Evolutionary conservation across 2,113 vertebrate species (phyloP).

Genomic region (Cinclus cinclus): DNA sequence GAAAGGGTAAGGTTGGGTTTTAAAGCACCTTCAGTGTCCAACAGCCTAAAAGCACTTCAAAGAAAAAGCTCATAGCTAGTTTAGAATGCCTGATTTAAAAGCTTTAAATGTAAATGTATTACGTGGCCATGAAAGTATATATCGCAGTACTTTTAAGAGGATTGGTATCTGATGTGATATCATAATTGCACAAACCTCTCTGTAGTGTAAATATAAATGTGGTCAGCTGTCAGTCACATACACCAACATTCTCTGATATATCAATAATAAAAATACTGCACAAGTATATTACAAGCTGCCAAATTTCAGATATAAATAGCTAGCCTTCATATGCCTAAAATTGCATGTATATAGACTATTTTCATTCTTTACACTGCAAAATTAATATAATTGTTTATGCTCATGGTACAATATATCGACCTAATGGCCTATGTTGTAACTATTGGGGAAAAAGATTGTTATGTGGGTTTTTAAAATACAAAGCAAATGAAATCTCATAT

Average conservation of each 20-base stretch:
- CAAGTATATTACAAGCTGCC: background rate
- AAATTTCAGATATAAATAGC: background rate
- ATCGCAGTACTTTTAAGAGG: background rate
- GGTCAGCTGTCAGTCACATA: background rate
- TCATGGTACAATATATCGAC: background rate
- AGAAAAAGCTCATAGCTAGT: background rate
- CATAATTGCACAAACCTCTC: background rate
- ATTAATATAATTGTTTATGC: background rate
- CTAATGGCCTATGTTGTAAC: background rate
- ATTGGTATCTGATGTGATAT: background rate
- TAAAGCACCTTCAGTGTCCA: background rate
- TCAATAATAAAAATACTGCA: background rate
- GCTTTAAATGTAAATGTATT: background rate
- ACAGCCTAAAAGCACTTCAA: background rate
- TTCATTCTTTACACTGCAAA: background rate
- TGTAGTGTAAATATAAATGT: background rate
- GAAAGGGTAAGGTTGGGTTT: background rate
- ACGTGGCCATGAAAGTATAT: background rate
- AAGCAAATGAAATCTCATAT: background rate
- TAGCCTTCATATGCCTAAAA: background rate
- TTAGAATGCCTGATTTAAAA: background rate
- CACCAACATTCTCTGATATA: background rate
- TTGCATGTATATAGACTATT: background rate
- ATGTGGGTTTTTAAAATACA: background rate
- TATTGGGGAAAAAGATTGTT: background rate